phyloP scores from a whole-genome alignment of 2,797 vertebrate genomes.

The Periparus ater region DNA sequence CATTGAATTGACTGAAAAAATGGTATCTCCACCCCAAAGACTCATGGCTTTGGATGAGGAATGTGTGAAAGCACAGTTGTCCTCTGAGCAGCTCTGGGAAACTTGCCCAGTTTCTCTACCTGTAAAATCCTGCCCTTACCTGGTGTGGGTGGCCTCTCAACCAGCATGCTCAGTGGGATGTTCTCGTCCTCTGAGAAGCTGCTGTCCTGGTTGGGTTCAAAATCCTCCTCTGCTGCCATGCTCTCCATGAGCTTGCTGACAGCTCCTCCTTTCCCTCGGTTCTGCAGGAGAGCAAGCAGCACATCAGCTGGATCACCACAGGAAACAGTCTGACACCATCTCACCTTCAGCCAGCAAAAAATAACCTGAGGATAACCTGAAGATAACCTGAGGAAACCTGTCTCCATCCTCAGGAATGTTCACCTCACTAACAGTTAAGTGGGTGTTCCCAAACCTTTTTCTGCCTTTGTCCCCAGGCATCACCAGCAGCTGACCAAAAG shows the following conservation, averaged over 20 bases:
- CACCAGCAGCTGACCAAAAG: neutral
- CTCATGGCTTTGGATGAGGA: neutral
- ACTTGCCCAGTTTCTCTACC: neutral
- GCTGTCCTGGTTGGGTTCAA: conserved; percentile 96
- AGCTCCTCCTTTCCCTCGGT: conserved; percentile 90
- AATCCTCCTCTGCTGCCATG: conserved; percentile 98
- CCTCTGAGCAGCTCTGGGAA: neutral
- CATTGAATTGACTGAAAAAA: neutral
- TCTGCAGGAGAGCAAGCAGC: conserved; percentile 52
- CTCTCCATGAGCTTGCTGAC: conserved; percentile 98
- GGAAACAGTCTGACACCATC: neutral
- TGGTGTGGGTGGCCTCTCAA: conserved; percentile 85
- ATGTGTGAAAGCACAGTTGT: neutral
- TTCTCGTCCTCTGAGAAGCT: conserved; percentile 98
- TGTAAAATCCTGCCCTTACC: conserved; percentile 76
- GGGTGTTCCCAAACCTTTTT: neutral
- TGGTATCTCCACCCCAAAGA: neutral
- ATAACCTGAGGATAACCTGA: neutral
- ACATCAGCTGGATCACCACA: neutral
- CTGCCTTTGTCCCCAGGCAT: neutral
- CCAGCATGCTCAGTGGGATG: conserved; percentile 75
- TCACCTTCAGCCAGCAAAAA: neutral
- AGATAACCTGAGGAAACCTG: neutral
- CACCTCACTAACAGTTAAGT: neutral
- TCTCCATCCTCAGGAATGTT: neutral